Base-by-base conservation (phyloP, 2,113 vertebrate species). In the Podarcis cretensis region DNA sequence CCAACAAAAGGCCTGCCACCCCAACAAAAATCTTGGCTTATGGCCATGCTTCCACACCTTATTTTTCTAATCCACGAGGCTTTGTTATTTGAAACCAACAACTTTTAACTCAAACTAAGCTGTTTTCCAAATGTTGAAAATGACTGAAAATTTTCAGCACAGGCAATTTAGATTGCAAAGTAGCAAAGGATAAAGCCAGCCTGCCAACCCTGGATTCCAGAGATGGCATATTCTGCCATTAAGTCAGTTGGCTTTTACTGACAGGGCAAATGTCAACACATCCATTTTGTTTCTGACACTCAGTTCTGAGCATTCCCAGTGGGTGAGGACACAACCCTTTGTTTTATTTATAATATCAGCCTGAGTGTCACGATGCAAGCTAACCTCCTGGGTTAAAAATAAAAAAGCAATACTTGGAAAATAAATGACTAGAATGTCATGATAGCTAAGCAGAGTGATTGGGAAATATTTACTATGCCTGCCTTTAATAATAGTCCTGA, bases 161-260 rank as follows among this genome's bases (percentile, higher is more conserved):
- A 88, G 86, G 23, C 71, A 89, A 25, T 83, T 83, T 71, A 71
- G 5, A 2, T 48, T 6, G n/a, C 76, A 69, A 88, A 91, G 84
- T 9, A 32, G 68, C 43, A 90, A 92, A 88, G 43, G 73, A 89
- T 14, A 1, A 0, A 78, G 23, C 71, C 54, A 92, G 37, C 32
- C 90, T 91, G 32, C 30, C 88, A 89, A 14, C 0, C 54, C 30
- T 20, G 23, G 54, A 12, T 84, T 57, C 74, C 37, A 73, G n/a
- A 79, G 48, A 12, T 63, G 84, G 57, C 27, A 40, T 18, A 27
- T 14, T 90, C 73, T 73, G 48, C 40, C 92, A 63, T 0, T 87
- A n/a, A 66, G 27, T 81, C 54, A 66, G n/a, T 88, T 90, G 79
- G 68, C 18, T 83, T 57, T 7, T 94, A 87, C 48, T 68, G 93